Conservation (phyloP, 1,140 invertebrate species). For the Harpegnathos saltator region DNA sequence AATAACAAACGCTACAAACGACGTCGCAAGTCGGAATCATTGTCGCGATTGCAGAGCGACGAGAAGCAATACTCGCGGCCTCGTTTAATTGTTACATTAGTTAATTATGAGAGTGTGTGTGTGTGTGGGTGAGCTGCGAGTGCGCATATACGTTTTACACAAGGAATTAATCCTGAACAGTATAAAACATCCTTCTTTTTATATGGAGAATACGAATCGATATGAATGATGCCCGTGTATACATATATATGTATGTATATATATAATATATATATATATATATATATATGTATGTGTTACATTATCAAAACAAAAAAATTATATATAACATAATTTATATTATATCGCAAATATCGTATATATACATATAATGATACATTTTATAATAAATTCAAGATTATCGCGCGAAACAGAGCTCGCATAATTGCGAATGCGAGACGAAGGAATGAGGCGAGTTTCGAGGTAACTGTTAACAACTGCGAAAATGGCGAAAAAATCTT, state of each 20-base stretch:
- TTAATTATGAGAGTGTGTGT: not conserved
- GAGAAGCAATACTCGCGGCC: constrained; percentile 50
- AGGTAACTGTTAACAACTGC: constrained; percentile 13
- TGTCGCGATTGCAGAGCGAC: constrained; percentile 14
- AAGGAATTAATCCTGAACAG: constrained; percentile 30
- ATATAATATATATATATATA: constrained; percentile 35
- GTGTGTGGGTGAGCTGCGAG: constrained; percentile 2
- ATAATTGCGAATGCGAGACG: constrained; percentile 19
- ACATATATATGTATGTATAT: constrained; percentile 29
- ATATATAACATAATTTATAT: constrained; percentile 47
- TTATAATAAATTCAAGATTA: constrained; percentile 46
- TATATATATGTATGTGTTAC: constrained; percentile 40
- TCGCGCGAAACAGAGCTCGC: no score
- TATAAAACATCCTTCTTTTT: constrained; percentile 35
- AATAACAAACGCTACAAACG: constrained; percentile 53
- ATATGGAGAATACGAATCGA: constrained; percentile 15
- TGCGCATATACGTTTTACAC: constrained; percentile 24
- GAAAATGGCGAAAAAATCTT: not conserved
- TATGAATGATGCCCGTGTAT: constrained; percentile 24
- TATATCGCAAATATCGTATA: constrained; percentile 46
- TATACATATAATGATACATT: constrained; percentile 52
- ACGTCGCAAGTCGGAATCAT: constrained; percentile 47
- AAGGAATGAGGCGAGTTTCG: not conserved
- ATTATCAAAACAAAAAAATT: not conserved
- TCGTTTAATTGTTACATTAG: constrained; percentile 43